Conservation (phyloP, 2,113 vertebrate genomes). For the Syngnathus floridae region DNA sequence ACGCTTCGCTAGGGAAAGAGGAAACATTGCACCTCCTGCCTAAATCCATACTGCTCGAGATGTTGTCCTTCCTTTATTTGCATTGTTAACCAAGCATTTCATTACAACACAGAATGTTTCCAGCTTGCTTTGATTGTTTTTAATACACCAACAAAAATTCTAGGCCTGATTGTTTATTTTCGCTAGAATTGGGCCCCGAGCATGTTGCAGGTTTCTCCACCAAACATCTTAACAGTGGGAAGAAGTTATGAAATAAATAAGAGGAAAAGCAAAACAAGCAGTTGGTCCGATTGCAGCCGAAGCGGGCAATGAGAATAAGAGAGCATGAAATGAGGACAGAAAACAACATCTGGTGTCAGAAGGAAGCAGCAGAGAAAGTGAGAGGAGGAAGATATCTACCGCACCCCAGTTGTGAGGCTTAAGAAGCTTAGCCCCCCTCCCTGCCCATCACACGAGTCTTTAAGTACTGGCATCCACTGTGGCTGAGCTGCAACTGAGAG, state of each 20-base stretch:
- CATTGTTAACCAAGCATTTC: slow-evolving; percentile 13
- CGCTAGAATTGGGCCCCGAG: slow-evolving; percentile 21
- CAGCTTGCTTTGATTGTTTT: background rate
- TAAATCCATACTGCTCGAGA: slow-evolving; percentile 21
- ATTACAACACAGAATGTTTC: slow-evolving; percentile 13
- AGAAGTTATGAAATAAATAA: slow-evolving; percentile 27
- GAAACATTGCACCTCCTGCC: slow-evolving; percentile 24
- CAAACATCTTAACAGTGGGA: slow-evolving; percentile 24
- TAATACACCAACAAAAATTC: background rate
- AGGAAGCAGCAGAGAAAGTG: slow-evolving; percentile 31
- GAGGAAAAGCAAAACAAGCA: slow-evolving; percentile 22
- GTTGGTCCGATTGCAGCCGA: slow-evolving; percentile 10
- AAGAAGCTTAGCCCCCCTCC: slow-evolving; percentile 59
- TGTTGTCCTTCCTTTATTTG: slow-evolving; percentile 5
- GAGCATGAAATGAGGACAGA: slow-evolving; percentile 48
- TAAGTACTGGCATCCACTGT: slow-evolving; percentile 52
- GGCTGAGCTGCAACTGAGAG: slow-evolving; percentile 38
- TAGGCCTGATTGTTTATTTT: background rate
- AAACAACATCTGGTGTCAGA: slow-evolving; percentile 29
- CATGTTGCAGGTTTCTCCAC: slow-evolving; percentile 28
- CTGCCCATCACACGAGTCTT: slow-evolving; percentile 48
- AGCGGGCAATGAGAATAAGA: slow-evolving; percentile 5
- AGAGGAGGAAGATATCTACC: slow-evolving; percentile 57
- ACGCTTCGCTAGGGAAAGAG: slow-evolving; percentile 21
- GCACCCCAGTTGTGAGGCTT: slow-evolving; percentile 57